Percentiles rank a stretch among this genome's conserved stretches.
phyloP scores from a whole-genome alignment of 2,888 invertebrate genomes.

The Cotesia congregata region DNA sequence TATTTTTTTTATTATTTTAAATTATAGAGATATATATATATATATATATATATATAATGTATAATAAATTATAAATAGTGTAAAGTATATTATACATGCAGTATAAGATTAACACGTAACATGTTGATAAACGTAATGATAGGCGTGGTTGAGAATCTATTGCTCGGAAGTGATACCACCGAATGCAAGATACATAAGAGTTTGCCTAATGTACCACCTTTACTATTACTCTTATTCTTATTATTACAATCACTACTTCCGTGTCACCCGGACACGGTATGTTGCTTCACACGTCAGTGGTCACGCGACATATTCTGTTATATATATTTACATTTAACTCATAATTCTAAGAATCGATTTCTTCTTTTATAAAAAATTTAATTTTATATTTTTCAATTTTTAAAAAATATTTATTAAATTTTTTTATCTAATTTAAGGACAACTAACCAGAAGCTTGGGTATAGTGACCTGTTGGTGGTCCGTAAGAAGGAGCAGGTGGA shows the following conservation, averaged over 20 bases:
- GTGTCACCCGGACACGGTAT: slow-evolving; percentile 12
- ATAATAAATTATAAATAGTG: neutral
- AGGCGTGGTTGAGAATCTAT: slow-evolving; percentile 17
- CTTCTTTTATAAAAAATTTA: no score
- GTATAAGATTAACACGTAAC: neutral
- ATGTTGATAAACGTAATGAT: slow-evolving; percentile 1
- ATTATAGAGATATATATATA: no score
- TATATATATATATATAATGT: neutral
- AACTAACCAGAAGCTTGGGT: slow-evolving; percentile 35
- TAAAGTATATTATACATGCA: neutral
- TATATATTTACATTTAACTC: neutral
- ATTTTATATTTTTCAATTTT: no score
- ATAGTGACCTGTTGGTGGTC: slow-evolving; percentile 46
- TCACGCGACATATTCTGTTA: slow-evolving; percentile 9
- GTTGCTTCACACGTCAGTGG: slow-evolving; percentile 24
- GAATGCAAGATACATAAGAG: neutral
- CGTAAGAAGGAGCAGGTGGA: slow-evolving; percentile 50
- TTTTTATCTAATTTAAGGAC: neutral
- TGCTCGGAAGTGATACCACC: neutral
- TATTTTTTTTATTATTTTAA: neutral
- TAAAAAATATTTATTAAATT: no score
- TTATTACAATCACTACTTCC: neutral
- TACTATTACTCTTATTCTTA: no score
- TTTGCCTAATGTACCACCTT: neutral
- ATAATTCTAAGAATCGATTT: neutral